A percentile compares a stretch with the other conserved stretches of the same genome.
Evolutionary conservation across 2,113 vertebrate species (phyloP).

Genomic region (Gambusia affinis): DNA sequence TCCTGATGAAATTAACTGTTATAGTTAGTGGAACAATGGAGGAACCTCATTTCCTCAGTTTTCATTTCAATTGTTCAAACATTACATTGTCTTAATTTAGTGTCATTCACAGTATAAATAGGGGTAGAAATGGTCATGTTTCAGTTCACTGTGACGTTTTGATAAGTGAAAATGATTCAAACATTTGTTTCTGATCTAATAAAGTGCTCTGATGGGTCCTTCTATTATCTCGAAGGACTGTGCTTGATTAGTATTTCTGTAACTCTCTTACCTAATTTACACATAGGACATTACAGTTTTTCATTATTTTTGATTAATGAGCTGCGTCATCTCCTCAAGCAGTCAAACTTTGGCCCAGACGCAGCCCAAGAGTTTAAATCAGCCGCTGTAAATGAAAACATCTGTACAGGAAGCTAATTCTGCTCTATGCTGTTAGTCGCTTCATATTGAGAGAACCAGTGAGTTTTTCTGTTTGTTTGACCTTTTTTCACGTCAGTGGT

Average conservation of each 20-base stretch:
- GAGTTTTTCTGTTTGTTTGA: background rate
- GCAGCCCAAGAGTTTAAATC: background rate
- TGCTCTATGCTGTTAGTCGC: background rate
- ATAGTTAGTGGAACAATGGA: too few species aligned
- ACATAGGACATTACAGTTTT: slow-evolving; percentile 1
- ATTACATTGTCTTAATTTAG: too few species aligned
- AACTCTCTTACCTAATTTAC: background rate
- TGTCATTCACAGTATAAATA: too few species aligned
- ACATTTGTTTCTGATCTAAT: slow-evolving; percentile 3
- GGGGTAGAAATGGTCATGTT: too few species aligned
- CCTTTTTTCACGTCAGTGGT: background rate
- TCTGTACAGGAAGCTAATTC: background rate
- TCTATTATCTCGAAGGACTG: background rate
- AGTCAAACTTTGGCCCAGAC: background rate
- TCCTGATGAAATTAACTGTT: too few species aligned
- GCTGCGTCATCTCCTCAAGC: background rate
- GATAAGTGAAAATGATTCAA: too few species aligned
- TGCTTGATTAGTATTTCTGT: background rate
- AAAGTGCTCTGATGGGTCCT: too few species aligned
- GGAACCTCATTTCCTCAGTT: too few species aligned
- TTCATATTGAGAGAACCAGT: background rate
- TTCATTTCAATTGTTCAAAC: too few species aligned
- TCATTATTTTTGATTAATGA: background rate
- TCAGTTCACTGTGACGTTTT: too few species aligned
- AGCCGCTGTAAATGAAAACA: background rate